Evolutionary conservation across 1,140 invertebrate genomes (phyloP), one percentile per base, ranked within the genome.

Genomic region (Eumaeus atala): DNA sequence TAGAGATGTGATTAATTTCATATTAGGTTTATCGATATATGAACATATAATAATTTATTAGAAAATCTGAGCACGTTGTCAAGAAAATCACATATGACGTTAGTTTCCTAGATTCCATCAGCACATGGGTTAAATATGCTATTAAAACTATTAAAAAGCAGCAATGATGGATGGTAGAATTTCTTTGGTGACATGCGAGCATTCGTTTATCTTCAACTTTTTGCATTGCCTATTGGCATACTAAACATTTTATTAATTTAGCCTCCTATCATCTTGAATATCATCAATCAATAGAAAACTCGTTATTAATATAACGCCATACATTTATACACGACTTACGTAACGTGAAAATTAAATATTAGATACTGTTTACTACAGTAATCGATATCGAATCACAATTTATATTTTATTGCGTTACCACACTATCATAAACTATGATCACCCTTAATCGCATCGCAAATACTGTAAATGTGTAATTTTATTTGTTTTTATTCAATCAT

Each of bases 231-330:
- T 71, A 70, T 75, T 70, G 66, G 61, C 61, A 57, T 66, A 65
- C 59, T 73, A 74, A 77, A 77, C 74, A 78, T 73, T 78, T 70
- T 62, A 81, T 81, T 68, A 78, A 72, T 77, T 81, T 72, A 72
- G 59, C 64, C 56, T 64, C 54, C 62, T 74, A 73, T 77, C 71
- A 68, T 58, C 61, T 57, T 59, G 51, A 60, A 58, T 56, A 75
- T 72, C 74, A 84, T 84, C 73, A 79, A 81, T 84, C 77, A 84
- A 74, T 58, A 51, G 62, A 67, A 69, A 77, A 74, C 68, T 72
- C 66, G 69, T 74, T 71, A 72, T 73, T 68, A 67, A 55, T 55
- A 59, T 61, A 66, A 66, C 63, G 57, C 74, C 60, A 73, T 42
- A 62, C 64, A 74, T 56, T 74, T 61, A 65, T 66, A 56, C 55